Evolutionary conservation across 1,140 invertebrate species (phyloP), one percentile per base, ranked within the genome.

Genomic region (Panagrolaimus sp.): DNA sequence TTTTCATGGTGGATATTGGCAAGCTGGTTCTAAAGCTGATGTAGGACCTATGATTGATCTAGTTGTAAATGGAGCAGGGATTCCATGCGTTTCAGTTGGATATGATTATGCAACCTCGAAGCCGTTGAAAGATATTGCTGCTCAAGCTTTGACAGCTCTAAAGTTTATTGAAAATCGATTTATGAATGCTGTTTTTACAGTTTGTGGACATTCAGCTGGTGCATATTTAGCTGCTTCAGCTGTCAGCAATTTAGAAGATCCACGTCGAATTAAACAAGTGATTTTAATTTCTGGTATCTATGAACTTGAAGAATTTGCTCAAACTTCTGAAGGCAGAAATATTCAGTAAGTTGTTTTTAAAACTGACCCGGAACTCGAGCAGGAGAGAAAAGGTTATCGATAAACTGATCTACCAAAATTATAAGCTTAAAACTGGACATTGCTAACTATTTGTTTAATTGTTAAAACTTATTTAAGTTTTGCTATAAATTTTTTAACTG

Each of bases 1-100:
- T 16, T 57, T 57, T 20, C 51, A 57, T 57, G 51, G 51, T 8
- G 51, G 51, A 23, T 57, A 57, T 57, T 57, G 51, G 51, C 51
- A 57, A 16, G 51, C 20, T 25, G 51, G 51, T 25, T 57, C 51
- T 5, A 57, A 57, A 27, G 20, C 51, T 57, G 51, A 57, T 57
- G 51, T 57, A 1, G 51, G 20, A 25, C 51, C 51, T 11, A n/a
- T 57, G 9, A 16, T 57, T 25, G 51, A 57, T 57, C 20, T 57
- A 16, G 51, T 57, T 5, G 51, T 57, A 20, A 57, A 57, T 23
- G 51, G 51, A 5, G 51, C 27, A 20, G 51, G 51, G 20, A 57
- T 57, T 57, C 51, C 51, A 27, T 57, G 51, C 8, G 27, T 57
- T 5, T 25, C 20, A 11, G 51, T 57, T 11, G 51, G 51, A 2